Evolutionary conservation across 2,113 vertebrate species (phyloP).

Genomic region (Dipodomys merriami): DNA sequence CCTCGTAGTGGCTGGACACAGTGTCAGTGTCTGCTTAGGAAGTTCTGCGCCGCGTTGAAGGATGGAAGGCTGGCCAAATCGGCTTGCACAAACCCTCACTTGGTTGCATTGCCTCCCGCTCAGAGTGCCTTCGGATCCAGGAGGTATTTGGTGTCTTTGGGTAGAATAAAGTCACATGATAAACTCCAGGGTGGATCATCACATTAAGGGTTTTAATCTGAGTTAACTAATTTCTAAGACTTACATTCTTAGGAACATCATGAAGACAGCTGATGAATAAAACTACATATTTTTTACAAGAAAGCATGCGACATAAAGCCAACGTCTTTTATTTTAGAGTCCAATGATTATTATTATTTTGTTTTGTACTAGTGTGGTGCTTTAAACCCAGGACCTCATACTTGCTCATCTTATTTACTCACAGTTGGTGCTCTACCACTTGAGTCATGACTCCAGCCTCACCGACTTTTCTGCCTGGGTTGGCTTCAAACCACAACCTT

Average conservation of each 20-base stretch:
- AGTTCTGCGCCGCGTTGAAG: neutral
- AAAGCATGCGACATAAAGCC: neutral
- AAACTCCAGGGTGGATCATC: neutral
- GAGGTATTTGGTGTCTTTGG: neutral
- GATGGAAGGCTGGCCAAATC: neutral
- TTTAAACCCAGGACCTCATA: too few relatives aligned
- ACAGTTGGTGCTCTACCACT: too few relatives aligned
- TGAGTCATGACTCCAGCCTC: too few relatives aligned
- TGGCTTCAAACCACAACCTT: too few relatives aligned
- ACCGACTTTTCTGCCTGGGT: too few relatives aligned
- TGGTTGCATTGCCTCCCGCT: neutral
- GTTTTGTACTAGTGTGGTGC: too few relatives aligned
- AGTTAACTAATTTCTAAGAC: neutral
- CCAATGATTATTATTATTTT: too few relatives aligned
- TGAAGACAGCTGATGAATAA: neutral
- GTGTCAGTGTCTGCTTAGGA: neutral
- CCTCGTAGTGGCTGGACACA: neutral
- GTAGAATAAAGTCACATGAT: neutral
- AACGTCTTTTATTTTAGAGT: constrained; percentile 27
- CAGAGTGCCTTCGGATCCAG: constrained; percentile 25
- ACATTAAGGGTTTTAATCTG: neutral
- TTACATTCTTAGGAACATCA: too few relatives aligned
- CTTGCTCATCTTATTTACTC: too few relatives aligned
- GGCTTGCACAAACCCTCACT: neutral
- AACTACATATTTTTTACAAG: neutral